Conservation (phyloP, 2,113 vertebrate genomes). For the Smithornis capensis region DNA sequence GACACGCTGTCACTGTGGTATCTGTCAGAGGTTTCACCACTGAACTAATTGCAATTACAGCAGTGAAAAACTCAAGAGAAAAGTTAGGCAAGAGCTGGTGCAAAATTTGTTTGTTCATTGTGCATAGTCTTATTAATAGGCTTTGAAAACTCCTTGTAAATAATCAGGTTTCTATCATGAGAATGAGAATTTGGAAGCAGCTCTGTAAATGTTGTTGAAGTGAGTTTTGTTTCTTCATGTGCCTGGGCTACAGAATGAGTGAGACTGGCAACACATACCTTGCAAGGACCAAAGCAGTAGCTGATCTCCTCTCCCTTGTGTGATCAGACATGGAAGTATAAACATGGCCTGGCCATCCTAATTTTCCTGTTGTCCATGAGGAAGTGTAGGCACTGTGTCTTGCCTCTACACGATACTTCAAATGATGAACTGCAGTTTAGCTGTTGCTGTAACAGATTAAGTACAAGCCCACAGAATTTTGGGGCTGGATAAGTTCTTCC, state of each 20-base stretch:
- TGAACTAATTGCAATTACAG: background rate
- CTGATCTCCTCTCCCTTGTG: background rate
- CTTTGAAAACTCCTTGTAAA: background rate
- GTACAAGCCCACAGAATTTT: background rate
- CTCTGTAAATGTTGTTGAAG: background rate
- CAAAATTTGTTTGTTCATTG: background rate
- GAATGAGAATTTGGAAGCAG: background rate
- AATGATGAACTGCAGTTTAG: background rate
- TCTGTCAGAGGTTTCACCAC: background rate
- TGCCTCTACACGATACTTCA: background rate
- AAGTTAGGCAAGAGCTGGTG: background rate
- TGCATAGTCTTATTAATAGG: background rate
- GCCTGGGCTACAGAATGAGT: background rate
- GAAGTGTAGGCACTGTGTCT: background rate
- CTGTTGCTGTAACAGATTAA: background rate
- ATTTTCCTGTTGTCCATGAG: background rate
- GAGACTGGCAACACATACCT: accelerated
- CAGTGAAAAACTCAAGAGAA: background rate
- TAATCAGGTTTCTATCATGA: background rate
- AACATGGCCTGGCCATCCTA: background rate
- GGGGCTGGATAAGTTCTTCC: background rate
- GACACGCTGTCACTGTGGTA: background rate
- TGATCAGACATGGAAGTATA: background rate
- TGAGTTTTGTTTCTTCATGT: background rate
- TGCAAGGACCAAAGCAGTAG: background rate